Percentiles rank a stretch among this genome's conserved stretches.
Evolutionary conservation across 2,113 vertebrate genomes (phyloP).

Genomic region (Bungarus multicinctus): DNA sequence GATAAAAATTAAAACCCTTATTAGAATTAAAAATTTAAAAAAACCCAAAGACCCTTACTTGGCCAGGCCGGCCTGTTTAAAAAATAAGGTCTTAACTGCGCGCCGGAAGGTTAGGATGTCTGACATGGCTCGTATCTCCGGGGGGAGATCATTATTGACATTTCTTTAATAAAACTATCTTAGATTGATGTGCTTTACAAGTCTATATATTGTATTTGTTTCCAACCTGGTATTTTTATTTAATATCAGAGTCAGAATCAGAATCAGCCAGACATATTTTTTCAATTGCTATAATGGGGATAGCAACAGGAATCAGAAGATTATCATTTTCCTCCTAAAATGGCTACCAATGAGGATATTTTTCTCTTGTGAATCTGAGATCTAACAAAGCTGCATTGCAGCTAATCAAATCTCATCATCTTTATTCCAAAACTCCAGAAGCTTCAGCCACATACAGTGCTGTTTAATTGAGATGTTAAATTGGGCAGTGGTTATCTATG

Average conservation of each 20-base stretch:
- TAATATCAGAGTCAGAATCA: slow-evolving; percentile 6
- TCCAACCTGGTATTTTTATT: slow-evolving; percentile 33
- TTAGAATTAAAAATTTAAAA: no score
- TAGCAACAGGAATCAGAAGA: slow-evolving; percentile 25
- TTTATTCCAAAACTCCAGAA: slow-evolving; percentile 55
- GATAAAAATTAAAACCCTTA: no score
- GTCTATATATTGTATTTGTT: background rate
- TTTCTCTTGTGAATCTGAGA: slow-evolving; percentile 48
- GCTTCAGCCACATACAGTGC: slow-evolving; percentile 39
- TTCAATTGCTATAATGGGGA: slow-evolving; percentile 24
- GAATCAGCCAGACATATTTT: slow-evolving; percentile 23
- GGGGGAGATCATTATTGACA: no score
- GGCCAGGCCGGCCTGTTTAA: no score
- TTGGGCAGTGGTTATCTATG: slow-evolving; percentile 39
- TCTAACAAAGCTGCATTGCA: slow-evolving; percentile 45
- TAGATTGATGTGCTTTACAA: slow-evolving; percentile 9
- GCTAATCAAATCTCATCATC: slow-evolving; percentile 51
- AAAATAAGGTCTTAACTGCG: no score
- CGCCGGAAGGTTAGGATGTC: no score
- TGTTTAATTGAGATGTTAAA: slow-evolving; percentile 59
- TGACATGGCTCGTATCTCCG: no score
- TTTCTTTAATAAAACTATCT: slow-evolving; percentile 17
- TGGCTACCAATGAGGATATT: slow-evolving; percentile 41
- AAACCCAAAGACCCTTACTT: no score
- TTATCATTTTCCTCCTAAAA: slow-evolving; percentile 29